Conservation (phyloP, 1,140 invertebrate species). For the Drosophila nebulosa region DNA sequence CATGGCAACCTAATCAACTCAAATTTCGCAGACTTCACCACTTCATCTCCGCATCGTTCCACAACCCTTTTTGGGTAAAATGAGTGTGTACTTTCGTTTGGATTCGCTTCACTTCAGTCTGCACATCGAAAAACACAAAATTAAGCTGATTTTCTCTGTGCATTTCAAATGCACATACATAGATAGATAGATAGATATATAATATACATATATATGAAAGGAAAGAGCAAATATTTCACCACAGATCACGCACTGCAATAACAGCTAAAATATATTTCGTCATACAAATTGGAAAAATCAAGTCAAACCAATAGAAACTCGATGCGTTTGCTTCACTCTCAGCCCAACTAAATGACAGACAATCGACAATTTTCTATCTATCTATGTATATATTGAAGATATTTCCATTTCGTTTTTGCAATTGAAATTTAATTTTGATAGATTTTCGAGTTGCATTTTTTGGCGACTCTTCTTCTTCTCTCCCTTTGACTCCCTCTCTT, state of each 20-base stretch:
- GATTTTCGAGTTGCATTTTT: slow-evolving; percentile 42
- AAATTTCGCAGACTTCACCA: neutral
- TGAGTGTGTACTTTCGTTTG: neutral
- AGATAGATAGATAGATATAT: no score
- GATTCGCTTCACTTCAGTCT: neutral
- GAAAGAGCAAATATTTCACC: neutral
- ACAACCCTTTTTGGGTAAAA: neutral
- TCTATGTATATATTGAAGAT: neutral
- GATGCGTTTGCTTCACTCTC: neutral
- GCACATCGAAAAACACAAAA: slow-evolving; percentile 23
- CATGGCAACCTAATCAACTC: slow-evolving; percentile 44
- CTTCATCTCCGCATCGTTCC: neutral
- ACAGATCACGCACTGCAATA: neutral
- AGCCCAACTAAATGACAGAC: neutral
- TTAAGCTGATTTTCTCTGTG: slow-evolving; percentile 40
- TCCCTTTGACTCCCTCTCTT: neutral
- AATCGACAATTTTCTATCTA: slow-evolving; percentile 1
- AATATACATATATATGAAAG: neutral
- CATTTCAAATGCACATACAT: slow-evolving; percentile 46
- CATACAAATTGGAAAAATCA: neutral
- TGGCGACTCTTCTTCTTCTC: neutral
- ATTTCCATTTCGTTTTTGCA: slow-evolving; percentile 37
- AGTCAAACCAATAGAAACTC: neutral
- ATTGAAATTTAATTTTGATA: slow-evolving; percentile 70
- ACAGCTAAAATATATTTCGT: neutral